phyloP scores from a whole-genome alignment of 2,888 invertebrate species.

The Chydorus sphaericus region DNA sequence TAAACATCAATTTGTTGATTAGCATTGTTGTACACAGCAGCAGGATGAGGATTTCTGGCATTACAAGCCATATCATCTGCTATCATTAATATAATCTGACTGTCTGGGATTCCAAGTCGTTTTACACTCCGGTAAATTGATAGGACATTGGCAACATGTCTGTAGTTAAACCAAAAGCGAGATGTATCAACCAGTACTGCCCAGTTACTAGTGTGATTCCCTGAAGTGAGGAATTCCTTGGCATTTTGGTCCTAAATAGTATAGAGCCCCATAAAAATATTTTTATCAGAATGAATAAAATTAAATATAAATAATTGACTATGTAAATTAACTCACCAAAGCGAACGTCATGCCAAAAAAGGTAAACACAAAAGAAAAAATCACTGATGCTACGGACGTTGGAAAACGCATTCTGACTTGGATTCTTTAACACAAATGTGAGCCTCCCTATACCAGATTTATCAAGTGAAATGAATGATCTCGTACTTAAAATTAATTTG shows the following conservation, averaged over 20 bases:
- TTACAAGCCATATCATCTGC: slow-evolving; percentile 99
- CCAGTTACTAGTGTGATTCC: slow-evolving; percentile 91
- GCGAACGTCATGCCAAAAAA: too few relatives aligned
- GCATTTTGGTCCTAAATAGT: background rate
- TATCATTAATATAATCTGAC: slow-evolving; percentile 95
- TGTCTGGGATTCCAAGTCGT: slow-evolving; percentile 92
- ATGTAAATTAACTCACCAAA: too few relatives aligned
- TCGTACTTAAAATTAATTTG: too few relatives aligned
- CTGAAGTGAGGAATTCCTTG: slow-evolving; percentile 4
- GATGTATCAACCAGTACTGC: slow-evolving; percentile 97
- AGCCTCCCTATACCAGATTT: too few relatives aligned
- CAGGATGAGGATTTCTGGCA: slow-evolving; percentile 90
- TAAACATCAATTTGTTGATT: slow-evolving; percentile 97
- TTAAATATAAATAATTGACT: too few relatives aligned
- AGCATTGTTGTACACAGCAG: slow-evolving; percentile 94
- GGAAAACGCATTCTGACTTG: too few relatives aligned
- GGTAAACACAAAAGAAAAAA: too few relatives aligned
- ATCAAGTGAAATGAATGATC: too few relatives aligned
- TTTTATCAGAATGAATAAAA: too few relatives aligned
- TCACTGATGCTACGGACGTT: too few relatives aligned
- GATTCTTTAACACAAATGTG: too few relatives aligned
- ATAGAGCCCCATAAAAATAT: too few relatives aligned
- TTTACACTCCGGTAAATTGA: slow-evolving; percentile 97
- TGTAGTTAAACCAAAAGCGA: slow-evolving; percentile 98
- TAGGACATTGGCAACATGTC: slow-evolving; percentile 96